Percentiles rank a stretch among this genome's conserved stretches.
Conservation (phyloP, 2,797 vertebrate genomes). For the Argyrosomus regius region DNA sequence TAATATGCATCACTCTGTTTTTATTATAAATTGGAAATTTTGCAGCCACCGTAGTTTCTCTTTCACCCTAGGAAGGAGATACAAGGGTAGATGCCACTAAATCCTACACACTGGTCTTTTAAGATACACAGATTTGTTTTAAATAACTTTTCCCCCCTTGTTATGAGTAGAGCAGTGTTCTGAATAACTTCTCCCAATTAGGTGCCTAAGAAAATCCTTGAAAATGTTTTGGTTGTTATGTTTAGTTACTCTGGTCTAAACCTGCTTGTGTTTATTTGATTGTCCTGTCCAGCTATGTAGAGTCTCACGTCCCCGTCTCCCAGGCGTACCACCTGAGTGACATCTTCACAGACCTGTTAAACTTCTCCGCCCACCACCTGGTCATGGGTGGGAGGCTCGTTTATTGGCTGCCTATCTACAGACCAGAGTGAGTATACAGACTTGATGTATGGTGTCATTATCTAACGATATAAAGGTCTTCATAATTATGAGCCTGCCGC, state of each 20-base stretch:
- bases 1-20: too few species aligned
- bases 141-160: too few species aligned
- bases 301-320: conserved; percentile 92
- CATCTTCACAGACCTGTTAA: conserved; percentile 96
- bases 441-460: background rate
- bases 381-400: conserved; percentile 93
- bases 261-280: background rate
- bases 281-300: conserved; percentile 81
- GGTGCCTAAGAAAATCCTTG: background rate
- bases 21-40: too few species aligned
- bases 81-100: too few species aligned
- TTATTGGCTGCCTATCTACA: conserved; percentile 97
- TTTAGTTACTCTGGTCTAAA: conserved; percentile 16
- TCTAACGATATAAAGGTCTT: background rate
- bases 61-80: too few species aligned
- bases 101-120: too few species aligned
- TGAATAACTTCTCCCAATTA: background rate
- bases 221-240: background rate
- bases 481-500: background rate
- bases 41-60: too few species aligned
- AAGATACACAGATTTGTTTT: too few species aligned
- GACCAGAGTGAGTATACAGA: conserved; percentile 91
- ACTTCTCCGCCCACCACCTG: conserved; percentile 92
- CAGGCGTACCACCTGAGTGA: conserved; percentile 95
- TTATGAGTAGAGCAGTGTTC: too few species aligned